phyloP scores from a whole-genome alignment of 2,113 vertebrate genomes.

The Cyanistes caeruleus region DNA sequence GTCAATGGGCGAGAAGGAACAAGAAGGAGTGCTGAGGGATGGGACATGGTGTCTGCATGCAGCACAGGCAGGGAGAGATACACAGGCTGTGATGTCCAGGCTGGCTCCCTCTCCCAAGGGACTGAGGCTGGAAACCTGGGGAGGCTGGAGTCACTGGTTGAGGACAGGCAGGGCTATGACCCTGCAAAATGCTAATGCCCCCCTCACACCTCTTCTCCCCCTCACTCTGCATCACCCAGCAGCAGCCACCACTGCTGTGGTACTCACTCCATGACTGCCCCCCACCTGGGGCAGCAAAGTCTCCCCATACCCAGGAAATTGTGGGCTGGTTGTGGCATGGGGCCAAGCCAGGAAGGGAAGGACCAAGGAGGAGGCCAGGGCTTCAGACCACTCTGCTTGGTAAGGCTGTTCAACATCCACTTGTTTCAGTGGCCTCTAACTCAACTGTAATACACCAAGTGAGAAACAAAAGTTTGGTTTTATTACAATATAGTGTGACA shows the following conservation, averaged over 20 bases:
- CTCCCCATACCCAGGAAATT: background rate
- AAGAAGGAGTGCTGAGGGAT: rapidly evolving
- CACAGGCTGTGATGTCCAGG: background rate
- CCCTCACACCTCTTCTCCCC: background rate
- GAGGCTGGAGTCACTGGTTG: background rate
- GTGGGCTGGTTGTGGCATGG: background rate
- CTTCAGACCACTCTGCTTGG: background rate
- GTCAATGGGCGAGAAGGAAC: background rate
- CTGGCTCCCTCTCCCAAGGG: background rate
- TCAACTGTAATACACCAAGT: background rate
- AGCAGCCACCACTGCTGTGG: rapidly evolving
- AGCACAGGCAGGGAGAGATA: background rate
- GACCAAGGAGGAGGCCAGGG: background rate
- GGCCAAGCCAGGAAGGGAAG: background rate
- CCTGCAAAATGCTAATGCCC: background rate
- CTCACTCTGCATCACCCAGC: background rate
- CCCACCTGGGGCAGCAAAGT: background rate
- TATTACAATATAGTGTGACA: background rate
- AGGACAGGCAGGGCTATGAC: background rate
- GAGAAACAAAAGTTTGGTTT: background rate
- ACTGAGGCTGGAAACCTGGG: background rate
- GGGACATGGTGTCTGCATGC: background rate
- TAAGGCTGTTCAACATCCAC: background rate
- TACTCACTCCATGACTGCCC: rapidly evolving
- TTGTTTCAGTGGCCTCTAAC: background rate